Percentiles rank a stretch among this genome's conserved stretches.
Evolutionary conservation across 2,888 invertebrate species (phyloP).

Genomic region (Cheilosia soror): DNA sequence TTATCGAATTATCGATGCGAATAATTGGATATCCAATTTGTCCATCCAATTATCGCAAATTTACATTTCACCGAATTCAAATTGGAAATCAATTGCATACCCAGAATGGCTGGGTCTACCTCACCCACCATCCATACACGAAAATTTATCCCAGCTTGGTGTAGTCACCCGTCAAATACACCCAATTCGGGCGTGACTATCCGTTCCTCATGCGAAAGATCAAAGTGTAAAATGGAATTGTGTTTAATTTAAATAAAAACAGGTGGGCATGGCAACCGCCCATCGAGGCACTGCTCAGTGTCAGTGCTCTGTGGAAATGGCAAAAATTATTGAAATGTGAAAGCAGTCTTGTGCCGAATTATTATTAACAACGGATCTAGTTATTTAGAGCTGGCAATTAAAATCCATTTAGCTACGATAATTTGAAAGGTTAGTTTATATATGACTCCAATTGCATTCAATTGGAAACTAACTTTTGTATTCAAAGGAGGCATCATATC

Average conservation of each 20-base stretch:
- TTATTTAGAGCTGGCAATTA: conserved; percentile 55
- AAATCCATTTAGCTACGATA: conserved; percentile 37
- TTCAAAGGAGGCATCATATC: background rate
- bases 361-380: conserved; percentile 31
- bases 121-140: background rate
- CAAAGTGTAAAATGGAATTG: conserved; percentile 69
- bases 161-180: conserved; percentile 40
- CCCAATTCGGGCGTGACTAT: conserved; percentile 60
- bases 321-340: background rate
- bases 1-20: conserved; percentile 75
- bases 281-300: background rate
- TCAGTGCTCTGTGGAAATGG: background rate
- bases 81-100: conserved; percentile 76
- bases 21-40: conserved; percentile 76
- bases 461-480: conserved; percentile 24
- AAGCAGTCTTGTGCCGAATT: conserved; percentile 35
- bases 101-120: conserved; percentile 31
- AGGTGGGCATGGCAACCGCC: conserved; percentile 41
- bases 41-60: conserved; percentile 76
- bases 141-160: conserved; percentile 26
- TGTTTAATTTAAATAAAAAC: conserved; percentile 64
- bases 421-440: conserved; percentile 36
- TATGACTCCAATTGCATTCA: conserved; percentile 17
- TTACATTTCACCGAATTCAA: conserved; percentile 75
- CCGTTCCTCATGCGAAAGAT: conserved; percentile 51